Base-by-base conservation (phyloP, 2,797 vertebrate genomes). In the Glossophaga mutica region DNA sequence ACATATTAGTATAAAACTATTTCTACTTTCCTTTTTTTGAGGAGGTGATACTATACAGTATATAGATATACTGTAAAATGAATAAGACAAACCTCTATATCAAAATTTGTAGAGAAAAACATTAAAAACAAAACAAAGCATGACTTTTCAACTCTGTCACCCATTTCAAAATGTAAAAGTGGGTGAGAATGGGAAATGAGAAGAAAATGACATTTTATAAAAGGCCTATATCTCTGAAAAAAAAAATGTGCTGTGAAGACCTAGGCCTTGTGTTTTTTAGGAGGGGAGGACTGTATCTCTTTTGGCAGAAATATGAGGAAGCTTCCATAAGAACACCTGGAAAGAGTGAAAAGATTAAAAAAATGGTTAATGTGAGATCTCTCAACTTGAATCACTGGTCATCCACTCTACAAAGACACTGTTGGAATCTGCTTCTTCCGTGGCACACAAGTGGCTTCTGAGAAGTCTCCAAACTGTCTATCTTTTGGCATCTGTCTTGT, bases 231-330 rank as follows among this genome's bases (percentile, higher is more conserved):
- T 73, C 9, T 84, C 2, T 48, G 24, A 29, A 82, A 44, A 79
- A 44, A 74, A 78, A 11, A 22, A 46, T 9, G n/a, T 19, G 0
- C 11, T 34, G 39, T 42, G 55, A 59, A 89, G 32, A 73, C 4
- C 0, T 6, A 59, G 50, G 2, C 9, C 21, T 71, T 2, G 1
- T 62, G 32, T 39, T 71, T 71, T 37, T 26, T 52, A 59, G 0
- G 21, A 4, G 9, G 2, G 3, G 9, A 9, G 9, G 0, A 1
- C 1, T 71, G 2, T 48, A 3, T 32, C 9, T 76, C 19, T 34
- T 83, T 84, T 39, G 14, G 16, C 3, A 84, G 34, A 90, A 48
- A 52, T 71, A 55, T 6, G 29, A 50, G 37, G 65, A 76, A 3
- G 1, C 2, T 67, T 9, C 34, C 18, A 37, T 0, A 19, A 70